Evolutionary conservation across 2,888 invertebrate genomes (phyloP), one percentile per base, ranked within the genome.

Genomic region (Trimorus sp.): DNA sequence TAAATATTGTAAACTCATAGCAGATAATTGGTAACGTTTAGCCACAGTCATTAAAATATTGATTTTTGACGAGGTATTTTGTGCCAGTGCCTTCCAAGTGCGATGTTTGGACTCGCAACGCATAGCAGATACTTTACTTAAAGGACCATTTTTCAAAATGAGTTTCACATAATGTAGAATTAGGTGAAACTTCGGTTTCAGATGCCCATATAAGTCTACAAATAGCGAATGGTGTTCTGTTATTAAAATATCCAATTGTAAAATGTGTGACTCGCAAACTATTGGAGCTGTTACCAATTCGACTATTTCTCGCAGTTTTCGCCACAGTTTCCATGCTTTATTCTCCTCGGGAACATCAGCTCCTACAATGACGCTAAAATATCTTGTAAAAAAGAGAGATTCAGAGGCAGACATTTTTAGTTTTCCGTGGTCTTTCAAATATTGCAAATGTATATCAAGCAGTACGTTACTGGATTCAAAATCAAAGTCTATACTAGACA

Each of bases 381-480:
- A 69, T 38, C 69, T 58, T 7, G 69, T 69, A 15, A 69, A 58
- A 45, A 69, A 69, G 38, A 69, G 69, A 26, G 48, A 58, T 58
- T 69, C 69, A 26, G 69, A 58, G 7, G 58, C 48, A 14, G 58
- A 58, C 69, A 69, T 69, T 69, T 69, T 69, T 14, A 69, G 48
- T 69, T 36, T 69, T 11, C 12, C 12, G 15, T 69, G 7, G 16
- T 69, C 69, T 69, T 58, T 69, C 12, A 69, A 58, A 58, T 69
- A 69, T 36, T 69, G 58, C 37, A 56, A 26, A 69, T 48, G 58
- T 9, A 69, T 42, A 36, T 69, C 58, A 38, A 53, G 65, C 16
- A 53, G 65, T 26, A 58, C 38, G 26, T 74, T 74, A 56, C 63
- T 56, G 15, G 74, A 74, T 66, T 74, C 74, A 51, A 66, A 74